Conservation (phyloP, 2,888 invertebrate genomes). For the Campopleginae sp. region DNA sequence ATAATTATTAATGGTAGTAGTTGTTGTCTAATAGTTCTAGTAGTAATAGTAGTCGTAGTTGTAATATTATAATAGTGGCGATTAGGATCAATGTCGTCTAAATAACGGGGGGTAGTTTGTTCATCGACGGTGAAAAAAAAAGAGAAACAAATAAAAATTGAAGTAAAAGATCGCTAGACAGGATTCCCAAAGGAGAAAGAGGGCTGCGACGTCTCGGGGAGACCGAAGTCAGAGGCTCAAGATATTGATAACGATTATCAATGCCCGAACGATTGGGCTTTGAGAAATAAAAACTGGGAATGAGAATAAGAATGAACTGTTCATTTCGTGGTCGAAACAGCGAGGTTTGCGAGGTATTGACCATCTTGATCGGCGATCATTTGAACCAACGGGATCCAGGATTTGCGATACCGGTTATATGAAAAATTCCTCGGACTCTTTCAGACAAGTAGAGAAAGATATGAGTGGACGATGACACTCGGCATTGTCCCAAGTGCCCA, state of each 20-base stretch:
- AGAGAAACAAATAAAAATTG: constrained; percentile 7
- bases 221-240: constrained; percentile 26
- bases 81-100: constrained; percentile 73
- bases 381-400: constrained; percentile 29
- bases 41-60: constrained; percentile 58
- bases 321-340: constrained; percentile 36
- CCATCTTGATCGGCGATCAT: constrained; percentile 46
- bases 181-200: not conserved
- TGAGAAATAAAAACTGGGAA: constrained; percentile 1
- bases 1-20: constrained; percentile 69
- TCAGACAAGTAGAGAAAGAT: constrained; percentile 1
- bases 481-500: constrained; percentile 51
- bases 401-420: not conserved
- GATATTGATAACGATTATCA: constrained; percentile 53
- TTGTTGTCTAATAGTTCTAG: constrained; percentile 26
- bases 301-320: constrained; percentile 11
- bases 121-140: constrained; percentile 27
- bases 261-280: constrained; percentile 54
- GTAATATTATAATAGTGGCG: constrained; percentile 70
- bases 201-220: not conserved
- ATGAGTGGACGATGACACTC: constrained; percentile 45
- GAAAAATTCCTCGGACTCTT: constrained; percentile 17
- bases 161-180: not conserved
- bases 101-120: constrained; percentile 70
- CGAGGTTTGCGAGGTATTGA: constrained; percentile 68